These are phyloP conservation scores for Halocaridina rubra DNA, from an alignment of 2,888 invertebrate species.

Conservation along the genomic window DNA sequence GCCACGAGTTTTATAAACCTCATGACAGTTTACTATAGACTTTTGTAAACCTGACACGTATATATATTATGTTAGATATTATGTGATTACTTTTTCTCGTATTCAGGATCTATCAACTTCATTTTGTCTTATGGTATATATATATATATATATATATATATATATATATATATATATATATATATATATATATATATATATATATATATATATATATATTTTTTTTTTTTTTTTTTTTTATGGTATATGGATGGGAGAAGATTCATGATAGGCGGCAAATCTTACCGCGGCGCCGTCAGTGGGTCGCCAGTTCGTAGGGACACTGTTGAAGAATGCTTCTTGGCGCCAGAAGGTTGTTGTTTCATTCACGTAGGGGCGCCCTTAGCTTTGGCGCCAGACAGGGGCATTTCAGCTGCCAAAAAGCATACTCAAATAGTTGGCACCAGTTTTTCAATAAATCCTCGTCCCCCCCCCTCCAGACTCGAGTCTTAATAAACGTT, in stretches of 20 bases:
- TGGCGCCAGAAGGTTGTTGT: constrained; percentile 52
- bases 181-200: not conserved
- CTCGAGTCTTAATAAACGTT: no score
- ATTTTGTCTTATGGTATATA: no score
- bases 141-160: constrained; percentile 4
- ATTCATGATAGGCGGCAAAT: not conserved
- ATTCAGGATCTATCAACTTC: no score
- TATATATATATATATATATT: not conserved
- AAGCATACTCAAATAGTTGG: not conserved
- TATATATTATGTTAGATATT: no score
- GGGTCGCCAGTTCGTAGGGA: not conserved
- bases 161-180: constrained; percentile 8
- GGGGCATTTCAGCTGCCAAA: constrained; percentile 40
- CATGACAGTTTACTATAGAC: no score
- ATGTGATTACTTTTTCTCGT: no score
- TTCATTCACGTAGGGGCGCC: constrained; percentile 55
- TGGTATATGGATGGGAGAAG: no score
- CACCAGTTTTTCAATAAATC: not conserved
- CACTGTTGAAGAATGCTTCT: constrained; percentile 14
- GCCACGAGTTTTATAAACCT: no score
- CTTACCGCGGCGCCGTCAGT: constrained; percentile 26
- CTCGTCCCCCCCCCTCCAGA: no score
- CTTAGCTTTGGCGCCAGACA: constrained; percentile 48
- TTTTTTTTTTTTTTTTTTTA: not conserved
- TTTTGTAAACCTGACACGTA: no score